A percentile compares a stretch with the other conserved stretches of the same genome.
Evolutionary conservation across 2,888 invertebrate genomes (phyloP).

Genomic region (Sinelater perroti): DNA sequence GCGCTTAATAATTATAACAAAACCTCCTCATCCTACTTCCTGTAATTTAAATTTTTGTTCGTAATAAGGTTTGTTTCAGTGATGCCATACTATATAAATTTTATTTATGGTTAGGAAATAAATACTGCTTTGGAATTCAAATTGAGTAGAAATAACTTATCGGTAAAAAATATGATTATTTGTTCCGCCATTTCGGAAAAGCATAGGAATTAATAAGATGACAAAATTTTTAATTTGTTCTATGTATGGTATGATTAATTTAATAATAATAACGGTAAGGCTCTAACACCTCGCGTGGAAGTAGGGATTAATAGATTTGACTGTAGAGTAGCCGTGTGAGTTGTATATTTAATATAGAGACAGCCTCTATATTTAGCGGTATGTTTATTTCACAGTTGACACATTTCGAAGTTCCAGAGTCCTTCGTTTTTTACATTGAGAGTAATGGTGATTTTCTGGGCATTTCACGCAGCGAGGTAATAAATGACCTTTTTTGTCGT

Average conservation of each 20-base stretch:
- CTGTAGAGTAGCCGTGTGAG: too few relatives aligned
- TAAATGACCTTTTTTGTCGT: too few relatives aligned
- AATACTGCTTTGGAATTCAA: not conserved
- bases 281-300: too few relatives aligned
- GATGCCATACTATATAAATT: constrained; percentile 1
- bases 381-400: too few relatives aligned
- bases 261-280: too few relatives aligned
- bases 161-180: not conserved
- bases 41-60: not conserved
- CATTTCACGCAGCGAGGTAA: too few relatives aligned
- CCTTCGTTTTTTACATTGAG: too few relatives aligned
- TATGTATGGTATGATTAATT: not conserved
- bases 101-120: not conserved
- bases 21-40: constrained; percentile 5
- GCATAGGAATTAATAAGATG: not conserved
- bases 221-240: not conserved
- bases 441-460: too few relatives aligned
- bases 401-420: too few relatives aligned
- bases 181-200: not conserved
- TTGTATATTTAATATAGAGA: too few relatives aligned
- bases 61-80: constrained; percentile 4
- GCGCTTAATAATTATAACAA: constrained; percentile 1
- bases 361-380: too few relatives aligned
- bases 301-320: too few relatives aligned
- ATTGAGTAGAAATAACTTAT: not conserved